Percentiles rank a stretch among this genome's conserved stretches.
Conservation (phyloP, 2,797 vertebrate species). For the Pseudomugil gertrudae region DNA sequence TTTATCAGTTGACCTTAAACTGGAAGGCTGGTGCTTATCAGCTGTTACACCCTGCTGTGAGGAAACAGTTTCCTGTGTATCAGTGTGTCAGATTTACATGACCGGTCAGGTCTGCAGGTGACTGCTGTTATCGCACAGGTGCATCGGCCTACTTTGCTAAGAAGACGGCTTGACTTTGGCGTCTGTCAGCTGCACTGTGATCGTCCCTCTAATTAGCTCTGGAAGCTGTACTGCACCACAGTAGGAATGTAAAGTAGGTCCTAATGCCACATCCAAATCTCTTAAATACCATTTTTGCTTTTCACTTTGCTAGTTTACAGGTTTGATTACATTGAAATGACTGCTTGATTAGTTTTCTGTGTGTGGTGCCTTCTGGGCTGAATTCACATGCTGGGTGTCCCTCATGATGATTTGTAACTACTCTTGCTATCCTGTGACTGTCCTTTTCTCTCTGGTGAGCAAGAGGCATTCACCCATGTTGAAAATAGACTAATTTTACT, state of each 20-base stretch:
- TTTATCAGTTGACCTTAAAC: slow-evolving; percentile 20
- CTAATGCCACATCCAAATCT: neutral
- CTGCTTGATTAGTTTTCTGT: slow-evolving; percentile 14
- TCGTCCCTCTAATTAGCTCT: slow-evolving; percentile 42
- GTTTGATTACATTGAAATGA: neutral
- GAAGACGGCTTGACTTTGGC: slow-evolving; percentile 27
- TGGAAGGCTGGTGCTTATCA: slow-evolving; percentile 44
- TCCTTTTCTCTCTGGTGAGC: slow-evolving; percentile 68
- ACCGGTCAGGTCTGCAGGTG: slow-evolving; percentile 50
- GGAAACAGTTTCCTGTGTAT: slow-evolving; percentile 12
- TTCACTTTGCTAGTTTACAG: slow-evolving; percentile 1
- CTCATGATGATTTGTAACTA: slow-evolving; percentile 48
- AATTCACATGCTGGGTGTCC: slow-evolving; percentile 49
- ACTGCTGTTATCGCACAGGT: slow-evolving; percentile 31
- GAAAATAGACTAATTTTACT: slow-evolving; percentile 63
- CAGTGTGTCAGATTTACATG: slow-evolving; percentile 47
- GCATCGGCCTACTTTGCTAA: slow-evolving; percentile 39
- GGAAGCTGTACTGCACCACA: slow-evolving; percentile 8
- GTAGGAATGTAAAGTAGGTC: neutral
- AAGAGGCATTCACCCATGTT: slow-evolving; percentile 68
- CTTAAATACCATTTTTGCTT: slow-evolving; percentile 4
- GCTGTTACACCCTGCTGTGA: slow-evolving; percentile 3
- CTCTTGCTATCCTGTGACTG: slow-evolving; percentile 51
- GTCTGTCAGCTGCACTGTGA: slow-evolving; percentile 27
- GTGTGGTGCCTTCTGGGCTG: slow-evolving; percentile 35